phyloP scores from a whole-genome alignment of 2,113 vertebrate genomes.

The Lucifuga dentata region DNA sequence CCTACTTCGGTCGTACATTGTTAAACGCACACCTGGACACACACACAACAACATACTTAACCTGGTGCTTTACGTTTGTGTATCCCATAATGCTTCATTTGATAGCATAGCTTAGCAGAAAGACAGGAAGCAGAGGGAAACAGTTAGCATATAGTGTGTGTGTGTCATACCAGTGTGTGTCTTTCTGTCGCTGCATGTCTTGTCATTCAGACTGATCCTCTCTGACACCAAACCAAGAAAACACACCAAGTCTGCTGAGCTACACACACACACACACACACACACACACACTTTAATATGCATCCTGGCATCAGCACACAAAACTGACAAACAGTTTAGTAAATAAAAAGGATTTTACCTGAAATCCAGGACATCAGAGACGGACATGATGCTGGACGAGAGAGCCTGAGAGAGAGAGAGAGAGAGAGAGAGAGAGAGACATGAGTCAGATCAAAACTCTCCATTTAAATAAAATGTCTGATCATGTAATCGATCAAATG shows the following conservation, averaged over 20 bases:
- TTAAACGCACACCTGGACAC: conserved; percentile 76
- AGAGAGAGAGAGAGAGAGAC: conserved; percentile 6
- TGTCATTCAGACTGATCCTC: conserved; percentile 42
- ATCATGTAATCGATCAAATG: no score
- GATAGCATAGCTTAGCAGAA: no score
- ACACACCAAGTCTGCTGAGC: conserved; percentile 60
- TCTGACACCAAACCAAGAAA: conserved; percentile 61
- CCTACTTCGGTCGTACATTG: conserved; percentile 74
- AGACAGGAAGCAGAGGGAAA: no score
- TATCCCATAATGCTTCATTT: no score
- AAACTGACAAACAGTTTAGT: neutral
- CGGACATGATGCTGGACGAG: conserved; percentile 12
- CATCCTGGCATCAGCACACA: conserved; percentile 5
- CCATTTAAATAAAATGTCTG: no score
- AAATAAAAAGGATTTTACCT: conserved; percentile 46
- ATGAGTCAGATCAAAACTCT: no score
- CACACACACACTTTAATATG: conserved; percentile 23
- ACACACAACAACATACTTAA: conserved; percentile 18
- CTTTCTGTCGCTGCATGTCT: neutral
- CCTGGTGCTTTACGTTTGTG: no score
- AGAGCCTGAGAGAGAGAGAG: conserved; percentile 20
- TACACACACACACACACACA: conserved; percentile 18
- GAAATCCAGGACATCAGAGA: conserved; percentile 59
- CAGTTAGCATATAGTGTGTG: no score
- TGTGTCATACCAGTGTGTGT: conserved; percentile 7